Base-by-base conservation (phyloP, 1,140 invertebrate genomes). In the Drosophila lacertosa region DNA sequence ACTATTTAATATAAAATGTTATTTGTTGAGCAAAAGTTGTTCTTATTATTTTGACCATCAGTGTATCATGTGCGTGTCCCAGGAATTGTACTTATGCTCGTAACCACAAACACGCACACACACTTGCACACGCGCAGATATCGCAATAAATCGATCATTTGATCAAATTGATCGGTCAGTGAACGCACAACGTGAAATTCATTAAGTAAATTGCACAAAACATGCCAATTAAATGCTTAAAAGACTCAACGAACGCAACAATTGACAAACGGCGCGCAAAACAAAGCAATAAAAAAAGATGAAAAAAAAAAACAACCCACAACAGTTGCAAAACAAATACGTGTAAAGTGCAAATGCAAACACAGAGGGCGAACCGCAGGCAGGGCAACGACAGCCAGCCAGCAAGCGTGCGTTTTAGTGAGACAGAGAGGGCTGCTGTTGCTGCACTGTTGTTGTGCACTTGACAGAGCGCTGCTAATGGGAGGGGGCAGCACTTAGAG, bases 171-270 rank as follows among this genome's bases (percentile, higher is more conserved):
- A 42, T 67, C 67, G 80, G 80, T 81, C 81, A 86, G 57, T 86
- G 81, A 86, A 86, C 81, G 81, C 57, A 53, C 37, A 67, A 59
- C 51, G 42, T 70, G 57, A 68, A 77, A 57, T 81, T 81, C 76
- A 79, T 84, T 68, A 86, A 77, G 53, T 67, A 70, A 66, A 80
- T 80, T 74, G 81, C 69, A 86, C 57, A 58, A 69, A 72, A 81
- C 72, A 77, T 68, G 77, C 16, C 82, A 86, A 77, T 88, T 88
- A 71, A 66, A 70, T 74, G 68, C 64, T 47, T 37, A 47, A 54
- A 78, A 83, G n/a, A 60, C 57, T 62, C 55, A 29, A 29, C 26
- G 26, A 7, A 29, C 26, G 26, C 16, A 69, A 47, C 62, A 84
- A 70, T 66, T 62, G 72, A 76, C 80, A 79, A 58, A 68, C 47